A percentile compares a stretch with the other conserved stretches of the same genome.
Evolutionary conservation across 2,797 vertebrate genomes (phyloP).

Genomic region (Nannoperca australis): DNA sequence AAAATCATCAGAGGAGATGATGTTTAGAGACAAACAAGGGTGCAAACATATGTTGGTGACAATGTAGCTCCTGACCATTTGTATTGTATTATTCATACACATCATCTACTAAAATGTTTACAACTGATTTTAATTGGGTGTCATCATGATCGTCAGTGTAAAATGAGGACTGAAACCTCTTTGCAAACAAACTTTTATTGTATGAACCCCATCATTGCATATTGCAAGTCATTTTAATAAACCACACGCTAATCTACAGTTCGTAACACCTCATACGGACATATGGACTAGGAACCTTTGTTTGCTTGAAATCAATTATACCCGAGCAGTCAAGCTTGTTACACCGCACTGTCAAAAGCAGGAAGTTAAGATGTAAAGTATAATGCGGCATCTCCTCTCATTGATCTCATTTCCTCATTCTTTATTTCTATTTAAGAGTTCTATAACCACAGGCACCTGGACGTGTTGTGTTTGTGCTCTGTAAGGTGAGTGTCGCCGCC

Average conservation of each 20-base stretch:
- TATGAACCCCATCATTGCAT: neutral
- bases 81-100: neutral
- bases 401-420: constrained; percentile 67
- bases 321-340: constrained; percentile 60
- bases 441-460: constrained; percentile 19
- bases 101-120: neutral
- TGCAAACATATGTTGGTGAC: neutral
- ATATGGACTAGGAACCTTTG: constrained; percentile 57
- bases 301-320: constrained; percentile 3
- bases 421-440: constrained; percentile 42
- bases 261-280: too few species aligned
- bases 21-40: neutral
- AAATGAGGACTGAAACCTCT: neutral
- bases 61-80: neutral
- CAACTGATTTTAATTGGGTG: neutral
- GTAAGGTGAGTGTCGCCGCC: constrained; percentile 71
- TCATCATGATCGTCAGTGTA: neutral
- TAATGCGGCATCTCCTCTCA: constrained; percentile 67
- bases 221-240: neutral
- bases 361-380: constrained; percentile 80
- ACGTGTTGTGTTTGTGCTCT: constrained; percentile 44
- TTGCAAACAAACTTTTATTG: neutral
- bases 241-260: neutral
- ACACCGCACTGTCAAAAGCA: constrained; percentile 82
- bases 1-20: neutral